Percentiles rank a stretch among this genome's conserved stretches.
Evolutionary conservation across 2,113 vertebrate genomes (phyloP).

Genomic region (Pelmatolapia mariae): DNA sequence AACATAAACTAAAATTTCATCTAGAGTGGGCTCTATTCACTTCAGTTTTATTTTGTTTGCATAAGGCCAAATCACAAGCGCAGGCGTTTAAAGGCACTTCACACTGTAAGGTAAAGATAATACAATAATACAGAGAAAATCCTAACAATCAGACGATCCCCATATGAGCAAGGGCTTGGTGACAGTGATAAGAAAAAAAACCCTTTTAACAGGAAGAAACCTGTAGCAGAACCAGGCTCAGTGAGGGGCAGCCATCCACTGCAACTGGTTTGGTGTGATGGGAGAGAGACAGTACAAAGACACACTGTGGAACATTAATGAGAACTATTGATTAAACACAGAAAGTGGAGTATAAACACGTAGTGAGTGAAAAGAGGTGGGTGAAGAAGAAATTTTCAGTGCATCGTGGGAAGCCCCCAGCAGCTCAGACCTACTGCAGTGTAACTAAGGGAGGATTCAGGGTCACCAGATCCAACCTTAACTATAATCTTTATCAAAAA

Average conservation of each 20-base stretch:
- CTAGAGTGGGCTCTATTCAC: background rate
- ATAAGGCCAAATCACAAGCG: background rate
- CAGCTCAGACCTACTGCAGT: background rate
- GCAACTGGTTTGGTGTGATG: background rate
- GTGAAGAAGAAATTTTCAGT: background rate
- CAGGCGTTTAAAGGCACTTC: background rate
- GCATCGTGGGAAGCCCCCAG: background rate
- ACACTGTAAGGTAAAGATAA: background rate
- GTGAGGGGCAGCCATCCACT: background rate
- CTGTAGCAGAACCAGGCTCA: background rate
- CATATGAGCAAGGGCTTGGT: background rate
- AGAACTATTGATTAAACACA: background rate
- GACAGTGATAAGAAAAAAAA: rapidly evolving
- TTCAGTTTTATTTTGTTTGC: background rate
- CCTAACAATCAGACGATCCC: background rate
- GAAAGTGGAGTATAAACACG: background rate
- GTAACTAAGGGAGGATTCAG: background rate
- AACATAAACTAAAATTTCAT: background rate
- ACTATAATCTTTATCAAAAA: background rate
- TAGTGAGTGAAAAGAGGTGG: background rate
- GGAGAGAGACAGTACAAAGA: background rate
- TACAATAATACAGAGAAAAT: background rate
- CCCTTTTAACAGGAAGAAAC: background rate
- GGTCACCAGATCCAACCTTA: background rate
- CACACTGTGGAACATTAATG: background rate